Base-by-base conservation (phyloP, 1,140 invertebrate species). In the Macrobrachium nipponense region DNA sequence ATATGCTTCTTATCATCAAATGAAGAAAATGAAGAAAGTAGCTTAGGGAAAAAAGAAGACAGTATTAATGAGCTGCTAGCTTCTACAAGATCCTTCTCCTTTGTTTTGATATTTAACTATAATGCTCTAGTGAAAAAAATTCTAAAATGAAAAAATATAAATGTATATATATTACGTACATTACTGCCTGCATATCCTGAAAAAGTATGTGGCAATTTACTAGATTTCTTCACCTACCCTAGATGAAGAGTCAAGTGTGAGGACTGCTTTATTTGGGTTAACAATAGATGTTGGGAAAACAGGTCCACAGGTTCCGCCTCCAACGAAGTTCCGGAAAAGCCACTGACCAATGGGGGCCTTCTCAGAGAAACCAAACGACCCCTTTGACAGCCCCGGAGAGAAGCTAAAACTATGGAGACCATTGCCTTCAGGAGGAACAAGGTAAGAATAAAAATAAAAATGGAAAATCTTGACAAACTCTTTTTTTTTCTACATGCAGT, bases 361-460 rank as follows among this genome's bases (percentile, higher is more conserved):
- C 27, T 76, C 43, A 27, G 64, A 66, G 60, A 59, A 60, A 58
- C 76, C 51, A 60, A 86, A 86, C n/a, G 83, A 86, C 36, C 83
- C 83, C 59, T 72, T 72, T 27, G 51, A 79, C 59, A 80, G 51
- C 58, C 83, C 77, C 51, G 83, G 83, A 60, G 83, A 86, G 83
- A 80, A 86, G 59, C 77, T 86, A 66, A 73, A 86, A 68, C 83
- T 86, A 76, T 86, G 77, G 77, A 86, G 83, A 86, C 83, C 83
- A 86, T 86, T 62, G 66, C 83, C 83, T 86, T 77, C 18, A 36
- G 23, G 36, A 75, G 0, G 66, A 36, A 60, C 23, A 61, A 17
- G 11, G 17, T 8, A 17, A 36, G 15, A 17, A 36, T 43, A n/a
- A 18, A 36, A 51, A 43, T 11, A 80, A 14, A 7, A 64, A 18